A percentile compares a stretch with the other conserved stretches of the same genome.
Conservation (phyloP, 1,140 invertebrate genomes). For the Drosophila willistoni region DNA sequence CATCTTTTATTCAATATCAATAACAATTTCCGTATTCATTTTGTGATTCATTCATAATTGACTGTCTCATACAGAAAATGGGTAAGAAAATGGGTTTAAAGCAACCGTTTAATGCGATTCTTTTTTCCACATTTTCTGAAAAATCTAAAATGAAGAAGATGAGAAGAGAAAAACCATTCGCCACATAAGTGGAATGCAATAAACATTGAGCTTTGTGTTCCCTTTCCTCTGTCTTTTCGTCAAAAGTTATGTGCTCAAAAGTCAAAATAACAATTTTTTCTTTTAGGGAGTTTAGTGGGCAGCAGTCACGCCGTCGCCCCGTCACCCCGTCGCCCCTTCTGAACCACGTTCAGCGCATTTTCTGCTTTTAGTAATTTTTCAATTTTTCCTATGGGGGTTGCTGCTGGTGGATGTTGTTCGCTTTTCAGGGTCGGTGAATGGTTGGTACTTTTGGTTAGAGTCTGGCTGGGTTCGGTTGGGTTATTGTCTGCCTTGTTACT, state of each 20-base stretch:
- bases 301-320: slow-evolving; percentile 18
- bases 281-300: background rate
- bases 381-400: slow-evolving; percentile 42
- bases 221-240: background rate
- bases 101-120: no score
- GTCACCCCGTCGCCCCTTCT: background rate
- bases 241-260: slow-evolving; percentile 31
- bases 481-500: slow-evolving; percentile 66
- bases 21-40: no score
- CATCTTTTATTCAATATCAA: no score
- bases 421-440: slow-evolving; percentile 27
- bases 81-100: no score
- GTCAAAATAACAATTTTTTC: slow-evolving; percentile 35
- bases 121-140: no score
- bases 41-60: no score
- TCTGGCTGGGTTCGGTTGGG: background rate
- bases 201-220: slow-evolving; percentile 52
- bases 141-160: no score
- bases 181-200: slow-evolving; percentile 66
- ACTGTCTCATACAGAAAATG: no score
- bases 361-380: slow-evolving; percentile 64
- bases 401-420: slow-evolving; percentile 40
- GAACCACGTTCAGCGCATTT: slow-evolving; percentile 44
- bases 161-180: slow-evolving; percentile 3
- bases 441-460: slow-evolving; percentile 23